Evolutionary conservation across 53 echinoderm and acorn worm genomes (phyloP), one percentile per base, ranked within the genome.

Genomic region (Henricia sp.): DNA sequence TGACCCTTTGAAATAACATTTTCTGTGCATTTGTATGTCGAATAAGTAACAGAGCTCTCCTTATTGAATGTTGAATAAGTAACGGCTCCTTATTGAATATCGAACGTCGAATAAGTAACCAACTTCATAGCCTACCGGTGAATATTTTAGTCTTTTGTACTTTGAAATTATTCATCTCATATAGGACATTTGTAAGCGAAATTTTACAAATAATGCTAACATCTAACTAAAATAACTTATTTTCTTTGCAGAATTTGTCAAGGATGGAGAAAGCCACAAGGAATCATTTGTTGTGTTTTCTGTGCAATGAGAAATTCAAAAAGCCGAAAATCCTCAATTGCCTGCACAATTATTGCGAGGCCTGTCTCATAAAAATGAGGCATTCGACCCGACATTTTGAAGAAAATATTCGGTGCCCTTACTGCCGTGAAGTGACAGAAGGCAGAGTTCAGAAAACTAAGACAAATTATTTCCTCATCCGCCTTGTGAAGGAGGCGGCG

Each of bases 251-350:
- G n/a, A n/a, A n/a, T 71, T 50, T 71, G 16, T 44, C 50, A 50
- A 5, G 13, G 10, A 13, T 64, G 36, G 36, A 35, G n/a, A 71
- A 46, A 48, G 71, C 28, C 19, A 24, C 33, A 33, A n/a, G n/a
- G 0, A 76, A 10, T 28, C 59, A 27, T 12, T 19, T 41, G 19
- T 8, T 32, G 28, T 76, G 76, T 51, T 58, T 37, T 28, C 0
- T 76, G 16, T 76, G 76, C 59, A 57, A 76, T 14, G 9, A 19
- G 40, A 59, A 28, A 28, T 76, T 41, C 58, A 38, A 76, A 59
- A 37, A 37, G 19, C 76, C 76, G 6, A 76, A 76, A 37, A 76
- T 76, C 12, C 56, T 76, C 1, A 19, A 56, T 26, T 76, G 76
- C 42, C 59, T 76, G 30, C 76, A 76, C 39, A 76, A 34, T 34